Percentiles rank a stretch among this genome's conserved stretches.
These are phyloP conservation scores for Epirrita christyi DNA, from an alignment of 2,888 invertebrate species.

Conservation along the genomic window DNA sequence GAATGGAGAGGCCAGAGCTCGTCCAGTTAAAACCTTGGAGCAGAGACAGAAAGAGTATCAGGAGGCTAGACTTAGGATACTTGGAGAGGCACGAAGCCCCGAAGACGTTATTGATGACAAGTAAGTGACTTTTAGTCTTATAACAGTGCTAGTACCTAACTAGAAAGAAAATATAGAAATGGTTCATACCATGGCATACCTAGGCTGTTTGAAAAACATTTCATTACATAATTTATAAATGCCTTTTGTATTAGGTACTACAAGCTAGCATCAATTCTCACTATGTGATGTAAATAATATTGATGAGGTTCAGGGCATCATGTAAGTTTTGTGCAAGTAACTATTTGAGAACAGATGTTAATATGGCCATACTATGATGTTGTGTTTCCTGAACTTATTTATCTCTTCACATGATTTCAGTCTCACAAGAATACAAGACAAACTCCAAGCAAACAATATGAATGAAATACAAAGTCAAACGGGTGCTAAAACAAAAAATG, in stretches of 20 bases:
- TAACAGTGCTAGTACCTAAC: not conserved
- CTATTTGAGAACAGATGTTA: too few species aligned
- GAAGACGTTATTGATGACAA: conserved; percentile 89
- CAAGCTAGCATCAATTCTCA: not conserved
- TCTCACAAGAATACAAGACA: conserved; percentile 73
- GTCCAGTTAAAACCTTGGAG: conserved; percentile 92
- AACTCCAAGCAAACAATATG: conserved; percentile 73
- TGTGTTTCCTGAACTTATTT: not conserved
- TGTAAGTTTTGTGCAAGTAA: too few species aligned
- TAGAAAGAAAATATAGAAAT: not conserved
- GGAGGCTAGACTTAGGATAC: conserved; percentile 94
- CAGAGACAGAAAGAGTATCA: conserved; percentile 98
- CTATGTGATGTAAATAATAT: too few species aligned
- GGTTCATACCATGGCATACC: not conserved
- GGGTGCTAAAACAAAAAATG: conserved; percentile 62
- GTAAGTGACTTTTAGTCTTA: conserved; percentile 58
- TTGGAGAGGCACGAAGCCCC: conserved; percentile 93
- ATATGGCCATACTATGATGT: too few species aligned
- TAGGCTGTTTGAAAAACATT: conserved; percentile 5
- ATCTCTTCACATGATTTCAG: conserved; percentile 53
- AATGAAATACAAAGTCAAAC: conserved; percentile 68
- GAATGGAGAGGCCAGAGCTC: conserved; percentile 82
- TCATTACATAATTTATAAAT: conserved; percentile 18
- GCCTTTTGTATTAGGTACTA: not conserved
- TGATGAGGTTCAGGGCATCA: too few species aligned